These are phyloP conservation scores for Rhinatrema bivittatum DNA, from an alignment of 2,797 vertebrate genomes.

Conservation along the genomic window DNA sequence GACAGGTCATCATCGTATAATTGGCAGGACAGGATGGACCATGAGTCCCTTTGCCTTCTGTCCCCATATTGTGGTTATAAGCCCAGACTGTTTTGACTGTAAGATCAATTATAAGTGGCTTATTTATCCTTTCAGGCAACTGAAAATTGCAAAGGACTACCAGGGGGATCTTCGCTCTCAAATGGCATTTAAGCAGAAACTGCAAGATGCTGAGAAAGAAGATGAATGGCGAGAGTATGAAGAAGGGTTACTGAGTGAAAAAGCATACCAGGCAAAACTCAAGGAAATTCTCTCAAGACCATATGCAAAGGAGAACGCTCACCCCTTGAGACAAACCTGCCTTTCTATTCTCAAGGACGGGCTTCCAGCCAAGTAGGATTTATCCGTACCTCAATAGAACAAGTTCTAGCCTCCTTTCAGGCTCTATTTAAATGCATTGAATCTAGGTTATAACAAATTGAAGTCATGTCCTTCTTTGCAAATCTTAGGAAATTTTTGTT, in stretches of 20 bases:
- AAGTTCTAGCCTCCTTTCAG: no score
- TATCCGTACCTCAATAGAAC: no score
- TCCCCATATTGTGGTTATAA: no score
- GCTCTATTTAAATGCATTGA: no score
- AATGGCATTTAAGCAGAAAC: slow-evolving; percentile 45
- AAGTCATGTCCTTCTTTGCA: no score
- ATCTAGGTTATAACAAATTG: no score
- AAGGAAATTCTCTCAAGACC: slow-evolving; percentile 49
- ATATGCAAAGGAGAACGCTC: slow-evolving; percentile 12
- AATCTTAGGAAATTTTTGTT: no score
- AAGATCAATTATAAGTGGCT: no score
- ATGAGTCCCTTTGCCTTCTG: no score
- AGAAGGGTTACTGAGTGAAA: slow-evolving; percentile 31
- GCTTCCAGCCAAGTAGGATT: not conserved
- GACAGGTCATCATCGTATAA: no score
- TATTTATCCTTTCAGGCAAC: slow-evolving; percentile 42
- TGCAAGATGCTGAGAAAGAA: slow-evolving; percentile 32
- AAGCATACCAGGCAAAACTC: slow-evolving; percentile 47
- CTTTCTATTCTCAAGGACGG: slow-evolving; percentile 4
- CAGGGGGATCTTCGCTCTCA: slow-evolving; percentile 67
- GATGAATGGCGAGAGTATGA: slow-evolving; percentile 52
- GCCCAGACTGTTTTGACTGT: no score
- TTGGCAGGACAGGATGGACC: no score
- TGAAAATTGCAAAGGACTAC: slow-evolving; percentile 40
- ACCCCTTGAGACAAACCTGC: slow-evolving; percentile 57